Conservation (phyloP, 2,888 invertebrate genomes). For the Frankliniella fusca region DNA sequence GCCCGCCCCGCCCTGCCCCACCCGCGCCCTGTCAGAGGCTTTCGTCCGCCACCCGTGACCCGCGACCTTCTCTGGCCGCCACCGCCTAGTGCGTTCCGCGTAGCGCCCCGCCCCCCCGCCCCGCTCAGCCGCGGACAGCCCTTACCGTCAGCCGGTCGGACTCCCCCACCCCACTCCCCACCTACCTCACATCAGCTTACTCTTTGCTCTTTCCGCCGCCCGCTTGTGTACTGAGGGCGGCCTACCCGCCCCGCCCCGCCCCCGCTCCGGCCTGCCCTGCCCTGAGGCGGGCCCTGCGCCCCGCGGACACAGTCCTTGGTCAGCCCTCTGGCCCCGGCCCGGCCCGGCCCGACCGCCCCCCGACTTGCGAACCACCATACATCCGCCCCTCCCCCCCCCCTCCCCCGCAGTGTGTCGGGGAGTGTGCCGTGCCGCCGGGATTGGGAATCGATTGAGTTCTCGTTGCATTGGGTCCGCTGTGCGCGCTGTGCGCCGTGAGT, state of each 20-base stretch:
- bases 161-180: background rate
- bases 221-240: constrained; percentile 46
- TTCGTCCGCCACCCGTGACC: background rate
- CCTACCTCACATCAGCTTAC: no score
- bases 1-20: constrained; percentile 2
- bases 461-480: background rate
- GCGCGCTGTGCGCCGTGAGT: no score
- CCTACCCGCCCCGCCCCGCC: constrained; percentile 41
- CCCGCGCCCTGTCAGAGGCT: background rate
- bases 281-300: background rate
- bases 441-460: background rate
- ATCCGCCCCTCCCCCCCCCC: no score
- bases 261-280: constrained; percentile 23
- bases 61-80: constrained; percentile 27
- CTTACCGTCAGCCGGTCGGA: background rate
- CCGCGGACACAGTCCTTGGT: no score
- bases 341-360: no score
- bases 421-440: background rate
- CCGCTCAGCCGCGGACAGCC: background rate
- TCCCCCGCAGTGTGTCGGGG: no score
- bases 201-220: constrained; percentile 36
- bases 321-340: no score
- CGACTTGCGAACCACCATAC: no score
- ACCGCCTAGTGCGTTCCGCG: background rate
- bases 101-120: background rate